Evolutionary conservation across 2,797 vertebrate genomes (phyloP), one percentile per base, ranked within the genome.

Genomic region (Dromococcyx pavoninus): DNA sequence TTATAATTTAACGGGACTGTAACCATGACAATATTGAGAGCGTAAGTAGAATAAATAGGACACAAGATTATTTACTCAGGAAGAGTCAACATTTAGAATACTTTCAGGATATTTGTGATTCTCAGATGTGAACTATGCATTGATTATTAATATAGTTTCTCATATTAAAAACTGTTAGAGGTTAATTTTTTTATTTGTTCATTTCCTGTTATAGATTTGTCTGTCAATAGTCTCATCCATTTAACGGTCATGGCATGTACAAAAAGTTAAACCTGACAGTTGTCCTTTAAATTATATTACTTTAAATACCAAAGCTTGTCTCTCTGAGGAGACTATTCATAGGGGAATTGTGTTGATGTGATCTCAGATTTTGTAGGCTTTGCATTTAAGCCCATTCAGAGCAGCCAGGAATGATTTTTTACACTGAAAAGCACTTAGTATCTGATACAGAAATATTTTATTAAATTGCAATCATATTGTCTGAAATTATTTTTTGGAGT

Each of bases 21-120:
- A 94, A 94, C 86, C 90, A 86, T 92, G 91, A 94, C 93, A 91
- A 80, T 92, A 92, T 71, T 94, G 87, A 92, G 91, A 80, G 62
- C 33, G 50, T 77, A 67, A 66, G 23, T 58, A 75, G 79, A 91
- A 86, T 58, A 92, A 93, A 94, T 58, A 88, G 54, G 62, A 89
- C 46, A 53, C 23, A 88, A 78, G 48, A 54, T 28, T 73, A 76
- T 54, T 92, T 89, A 84, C 8, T 21, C 70, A 84, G 58, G n/a
- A 88, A 79, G 69, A 9, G 1, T 81, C 66, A 86, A 84, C 62
- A 69, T 50, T 62, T 58, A 57, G 24, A 77, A 41, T 83, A 69
- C 70, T 88, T 44, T 61, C 23, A 78, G 62, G 62, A 37, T 91
- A 78, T 76, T 60, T 81, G 17, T 48, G 86, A 57, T 84, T 92